A percentile compares a stretch with the other conserved stretches of the same genome.
These are phyloP conservation scores for Neoarius graeffei DNA, from an alignment of 2,113 vertebrate species.

Conservation along the genomic window DNA sequence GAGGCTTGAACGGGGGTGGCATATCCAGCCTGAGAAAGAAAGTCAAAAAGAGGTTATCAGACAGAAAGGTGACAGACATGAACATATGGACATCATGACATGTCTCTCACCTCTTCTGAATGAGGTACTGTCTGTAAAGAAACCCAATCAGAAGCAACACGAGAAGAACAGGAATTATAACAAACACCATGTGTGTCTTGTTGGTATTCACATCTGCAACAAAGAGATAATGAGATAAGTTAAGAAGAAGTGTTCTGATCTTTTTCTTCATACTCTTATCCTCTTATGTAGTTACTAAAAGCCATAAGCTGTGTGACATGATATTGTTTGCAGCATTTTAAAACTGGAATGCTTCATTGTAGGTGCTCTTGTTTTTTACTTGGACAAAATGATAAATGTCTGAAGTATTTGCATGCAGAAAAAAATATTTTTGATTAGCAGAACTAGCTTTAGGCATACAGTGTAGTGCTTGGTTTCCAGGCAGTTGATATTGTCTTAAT, in stretches of 20 bases:
- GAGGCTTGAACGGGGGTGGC: constrained; percentile 73
- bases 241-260: background rate
- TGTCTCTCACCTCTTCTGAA: constrained; percentile 58
- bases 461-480: background rate
- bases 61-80: background rate
- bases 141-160: constrained; percentile 47
- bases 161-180: constrained; percentile 43
- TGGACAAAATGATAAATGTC: background rate
- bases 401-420: background rate
- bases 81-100: background rate
- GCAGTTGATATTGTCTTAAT: background rate
- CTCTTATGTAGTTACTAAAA: background rate
- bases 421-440: background rate
- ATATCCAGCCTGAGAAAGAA: constrained; percentile 61
- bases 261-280: background rate
- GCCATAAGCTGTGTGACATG: background rate
- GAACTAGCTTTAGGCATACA: background rate
- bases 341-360: background rate
- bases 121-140: constrained; percentile 56
- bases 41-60: constrained; percentile 10
- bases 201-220: background rate
- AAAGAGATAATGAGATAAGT: constrained; percentile 16
- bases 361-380: background rate
- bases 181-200: constrained; percentile 1
- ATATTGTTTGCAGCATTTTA: background rate